Conservation (phyloP, 2,797 vertebrate genomes). For the Myotis pilosus region DNA sequence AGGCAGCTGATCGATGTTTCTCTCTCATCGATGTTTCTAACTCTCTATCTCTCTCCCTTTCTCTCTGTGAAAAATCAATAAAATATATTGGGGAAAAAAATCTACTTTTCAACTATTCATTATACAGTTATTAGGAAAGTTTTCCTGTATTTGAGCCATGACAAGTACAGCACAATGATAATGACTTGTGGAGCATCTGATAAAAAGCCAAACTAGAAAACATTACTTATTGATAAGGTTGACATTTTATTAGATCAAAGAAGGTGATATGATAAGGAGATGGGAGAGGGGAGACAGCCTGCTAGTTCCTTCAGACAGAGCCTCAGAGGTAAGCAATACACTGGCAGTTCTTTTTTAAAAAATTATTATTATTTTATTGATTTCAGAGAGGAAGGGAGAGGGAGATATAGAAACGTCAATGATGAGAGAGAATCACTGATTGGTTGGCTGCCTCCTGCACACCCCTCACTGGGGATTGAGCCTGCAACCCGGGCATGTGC, state of each 20-base stretch:
- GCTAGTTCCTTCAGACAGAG: neutral
- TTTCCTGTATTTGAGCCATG: neutral
- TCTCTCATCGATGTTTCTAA: too few species aligned
- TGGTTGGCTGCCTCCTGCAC: too few species aligned
- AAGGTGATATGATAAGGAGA: neutral
- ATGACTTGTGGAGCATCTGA: neutral
- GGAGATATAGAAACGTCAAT: too few species aligned
- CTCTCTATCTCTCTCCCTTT: too few species aligned
- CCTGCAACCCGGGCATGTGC: too few species aligned
- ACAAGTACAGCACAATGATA: neutral
- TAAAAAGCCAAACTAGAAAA: neutral
- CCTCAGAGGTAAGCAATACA: neutral
- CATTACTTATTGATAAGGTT: neutral
- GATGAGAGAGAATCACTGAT: too few species aligned
- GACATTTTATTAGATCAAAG: conserved; percentile 29
- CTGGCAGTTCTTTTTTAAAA: neutral
- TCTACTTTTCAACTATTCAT: neutral
- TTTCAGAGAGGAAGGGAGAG: too few species aligned
- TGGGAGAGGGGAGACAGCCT: neutral
- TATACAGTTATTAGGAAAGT: neutral
- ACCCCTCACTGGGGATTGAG: too few species aligned
- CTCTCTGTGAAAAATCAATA: too few species aligned
- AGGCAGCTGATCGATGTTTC: too few species aligned
- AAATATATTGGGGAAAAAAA: too few species aligned
- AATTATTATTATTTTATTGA: too few species aligned